Evolutionary conservation across 2,797 vertebrate species (phyloP).

Genomic region (Lepidocolaptes lacrymiger): DNA sequence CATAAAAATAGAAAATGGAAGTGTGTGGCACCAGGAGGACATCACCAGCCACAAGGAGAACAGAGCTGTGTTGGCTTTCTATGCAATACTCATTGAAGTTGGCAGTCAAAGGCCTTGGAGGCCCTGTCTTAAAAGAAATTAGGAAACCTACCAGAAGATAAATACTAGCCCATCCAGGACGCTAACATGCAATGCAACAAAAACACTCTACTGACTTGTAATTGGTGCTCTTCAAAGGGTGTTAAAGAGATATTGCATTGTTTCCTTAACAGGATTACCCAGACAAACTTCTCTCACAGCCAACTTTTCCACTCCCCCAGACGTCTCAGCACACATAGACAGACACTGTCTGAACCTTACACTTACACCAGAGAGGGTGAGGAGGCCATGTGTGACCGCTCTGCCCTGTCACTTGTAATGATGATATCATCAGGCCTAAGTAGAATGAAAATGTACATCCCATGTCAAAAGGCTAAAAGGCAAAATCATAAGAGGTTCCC

Average conservation of each 20-base stretch:
- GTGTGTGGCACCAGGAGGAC: neutral
- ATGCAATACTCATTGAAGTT: conserved; percentile 9
- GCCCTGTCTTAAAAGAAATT: neutral
- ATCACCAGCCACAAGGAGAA: conserved; percentile 20
- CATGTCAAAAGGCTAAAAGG: neutral
- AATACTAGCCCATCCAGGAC: conserved; percentile 31
- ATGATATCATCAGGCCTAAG: neutral
- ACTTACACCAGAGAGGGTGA: neutral
- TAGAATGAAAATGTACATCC: neutral
- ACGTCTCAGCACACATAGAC: neutral
- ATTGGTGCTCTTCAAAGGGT: conserved; percentile 11
- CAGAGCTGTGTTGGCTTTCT: neutral
- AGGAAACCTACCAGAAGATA: neutral
- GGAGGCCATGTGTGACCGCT: neutral
- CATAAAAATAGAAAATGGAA: neutral
- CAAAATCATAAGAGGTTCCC: neutral
- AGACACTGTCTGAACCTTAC: neutral
- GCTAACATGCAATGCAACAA: conserved; percentile 35
- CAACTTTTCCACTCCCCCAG: neutral
- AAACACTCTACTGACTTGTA: conserved; percentile 62
- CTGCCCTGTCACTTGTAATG: neutral
- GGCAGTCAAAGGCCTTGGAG: neutral
- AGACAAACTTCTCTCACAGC: neutral
- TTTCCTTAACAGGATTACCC: conserved; percentile 66
- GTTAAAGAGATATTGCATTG: conserved; percentile 50